Conservation (phyloP, 2,888 invertebrate genomes). For the Xestia xanthographa region DNA sequence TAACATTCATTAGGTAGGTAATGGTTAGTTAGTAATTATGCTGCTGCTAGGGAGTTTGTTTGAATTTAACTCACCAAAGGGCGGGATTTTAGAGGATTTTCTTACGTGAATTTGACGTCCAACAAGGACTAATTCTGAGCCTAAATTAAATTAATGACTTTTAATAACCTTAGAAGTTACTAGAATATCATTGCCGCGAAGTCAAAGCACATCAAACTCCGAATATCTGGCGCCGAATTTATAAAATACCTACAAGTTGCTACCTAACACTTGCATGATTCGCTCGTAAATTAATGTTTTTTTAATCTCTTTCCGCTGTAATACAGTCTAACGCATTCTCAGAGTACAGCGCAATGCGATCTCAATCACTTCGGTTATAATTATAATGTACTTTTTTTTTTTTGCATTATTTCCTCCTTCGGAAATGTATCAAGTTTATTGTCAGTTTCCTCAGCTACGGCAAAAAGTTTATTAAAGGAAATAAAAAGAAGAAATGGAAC, state of each 20-base stretch:
- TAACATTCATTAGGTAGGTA: neutral
- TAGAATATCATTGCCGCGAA: no score
- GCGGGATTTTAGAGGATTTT: neutral
- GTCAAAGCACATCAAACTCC: neutral
- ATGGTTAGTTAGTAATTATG: neutral
- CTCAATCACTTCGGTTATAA: constrained; percentile 39
- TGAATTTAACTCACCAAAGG: neutral
- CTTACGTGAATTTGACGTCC: neutral
- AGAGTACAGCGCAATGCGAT: constrained; percentile 20
- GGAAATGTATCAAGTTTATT: constrained; percentile 41
- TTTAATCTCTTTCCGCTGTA: constrained; percentile 45
- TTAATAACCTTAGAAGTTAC: no score
- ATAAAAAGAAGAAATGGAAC: constrained; percentile 3
- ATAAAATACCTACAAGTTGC: constrained; percentile 1
- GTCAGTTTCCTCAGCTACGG: constrained; percentile 18
- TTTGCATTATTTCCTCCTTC: neutral
- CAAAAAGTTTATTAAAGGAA: constrained; percentile 29
- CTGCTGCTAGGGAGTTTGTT: neutral
- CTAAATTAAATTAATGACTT: neutral
- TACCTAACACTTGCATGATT: constrained; percentile 15
- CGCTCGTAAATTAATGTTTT: constrained; percentile 44
- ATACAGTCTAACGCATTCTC: constrained; percentile 24
- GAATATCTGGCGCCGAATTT: constrained; percentile 4
- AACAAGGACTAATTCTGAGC: neutral
- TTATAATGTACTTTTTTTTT: constrained; percentile 45